Evolutionary conservation across 2,888 invertebrate genomes (phyloP).

Genomic region (Protophormia terraenovae): DNA sequence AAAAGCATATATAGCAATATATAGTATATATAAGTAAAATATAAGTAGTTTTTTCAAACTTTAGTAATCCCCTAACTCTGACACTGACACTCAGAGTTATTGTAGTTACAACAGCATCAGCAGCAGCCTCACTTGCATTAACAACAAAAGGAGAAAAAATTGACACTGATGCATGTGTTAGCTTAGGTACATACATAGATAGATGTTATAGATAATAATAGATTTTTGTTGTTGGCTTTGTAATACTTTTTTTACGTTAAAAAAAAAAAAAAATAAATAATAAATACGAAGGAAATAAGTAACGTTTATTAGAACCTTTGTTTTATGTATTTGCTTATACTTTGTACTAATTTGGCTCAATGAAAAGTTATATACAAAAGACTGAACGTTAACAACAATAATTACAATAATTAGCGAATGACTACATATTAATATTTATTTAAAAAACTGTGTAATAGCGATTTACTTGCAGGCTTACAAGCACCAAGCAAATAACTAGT

Average conservation of each 20-base stretch:
- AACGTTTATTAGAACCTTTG: no score
- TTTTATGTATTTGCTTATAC: neutral
- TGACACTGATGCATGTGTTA: conserved; percentile 56
- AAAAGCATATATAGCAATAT: neutral
- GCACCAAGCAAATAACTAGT: no score
- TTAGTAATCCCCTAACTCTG: conserved; percentile 33
- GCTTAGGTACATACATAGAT: conserved; percentile 25
- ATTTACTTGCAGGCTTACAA: no score
- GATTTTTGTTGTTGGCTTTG: neutral
- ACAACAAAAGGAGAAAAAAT: neutral
- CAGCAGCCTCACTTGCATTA: neutral
- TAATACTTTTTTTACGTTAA: neutral
- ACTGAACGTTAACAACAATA: no score
- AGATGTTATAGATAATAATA: neutral
- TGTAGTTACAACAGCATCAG: neutral
- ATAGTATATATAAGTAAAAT: neutral
- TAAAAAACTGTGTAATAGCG: no score
- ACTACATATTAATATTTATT: no score
- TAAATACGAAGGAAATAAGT: no score
- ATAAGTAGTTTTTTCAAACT: neutral
- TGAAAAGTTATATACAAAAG: no score
- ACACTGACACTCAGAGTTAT: conserved; percentile 29
- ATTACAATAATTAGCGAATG: no score
- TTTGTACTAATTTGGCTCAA: conserved; percentile 5
- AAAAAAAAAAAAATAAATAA: neutral